Evolutionary conservation across 2,888 invertebrate species (phyloP).

Genomic region (Sminthurinus aureus): DNA sequence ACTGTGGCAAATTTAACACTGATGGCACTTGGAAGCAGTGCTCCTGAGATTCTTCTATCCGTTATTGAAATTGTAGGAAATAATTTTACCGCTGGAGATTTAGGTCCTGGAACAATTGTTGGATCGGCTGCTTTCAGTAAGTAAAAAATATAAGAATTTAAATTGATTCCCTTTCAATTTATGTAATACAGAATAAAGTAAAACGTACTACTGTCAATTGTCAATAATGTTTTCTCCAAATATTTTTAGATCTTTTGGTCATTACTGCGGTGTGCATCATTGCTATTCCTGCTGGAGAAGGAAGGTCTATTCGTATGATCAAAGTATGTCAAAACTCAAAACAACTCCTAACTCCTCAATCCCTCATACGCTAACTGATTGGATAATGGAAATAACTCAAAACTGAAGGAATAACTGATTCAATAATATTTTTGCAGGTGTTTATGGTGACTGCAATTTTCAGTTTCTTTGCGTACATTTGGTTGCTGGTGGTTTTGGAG

Average conservation of each 20-base stretch:
- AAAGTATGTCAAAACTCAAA: constrained; percentile 62
- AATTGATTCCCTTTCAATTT: no score
- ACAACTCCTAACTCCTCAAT: neutral
- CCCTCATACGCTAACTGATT: neutral
- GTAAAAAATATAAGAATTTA: no score
- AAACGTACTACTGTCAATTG: no score
- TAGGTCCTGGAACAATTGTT: constrained; percentile 69
- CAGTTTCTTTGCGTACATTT: constrained; percentile 69
- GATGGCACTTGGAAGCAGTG: constrained; percentile 69
- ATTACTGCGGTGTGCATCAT: constrained; percentile 68
- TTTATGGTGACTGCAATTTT: constrained; percentile 65
- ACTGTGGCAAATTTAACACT: constrained; percentile 69
- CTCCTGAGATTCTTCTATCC: constrained; percentile 68
- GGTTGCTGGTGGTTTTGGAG: constrained; percentile 67
- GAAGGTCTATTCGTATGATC: constrained; percentile 63
- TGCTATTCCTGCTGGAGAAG: constrained; percentile 64
- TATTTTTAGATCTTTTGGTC: constrained; percentile 65
- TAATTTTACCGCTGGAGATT: constrained; percentile 64
- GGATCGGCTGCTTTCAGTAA: constrained; percentile 68
- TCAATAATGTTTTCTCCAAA: no score
- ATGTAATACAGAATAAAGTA: no score
- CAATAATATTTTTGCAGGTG: constrained; percentile 61
- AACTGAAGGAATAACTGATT: neutral
- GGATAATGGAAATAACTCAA: neutral
- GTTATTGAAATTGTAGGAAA: constrained; percentile 66